Conservation (phyloP, 1,140 invertebrate species). For the Gryon sp. region DNA sequence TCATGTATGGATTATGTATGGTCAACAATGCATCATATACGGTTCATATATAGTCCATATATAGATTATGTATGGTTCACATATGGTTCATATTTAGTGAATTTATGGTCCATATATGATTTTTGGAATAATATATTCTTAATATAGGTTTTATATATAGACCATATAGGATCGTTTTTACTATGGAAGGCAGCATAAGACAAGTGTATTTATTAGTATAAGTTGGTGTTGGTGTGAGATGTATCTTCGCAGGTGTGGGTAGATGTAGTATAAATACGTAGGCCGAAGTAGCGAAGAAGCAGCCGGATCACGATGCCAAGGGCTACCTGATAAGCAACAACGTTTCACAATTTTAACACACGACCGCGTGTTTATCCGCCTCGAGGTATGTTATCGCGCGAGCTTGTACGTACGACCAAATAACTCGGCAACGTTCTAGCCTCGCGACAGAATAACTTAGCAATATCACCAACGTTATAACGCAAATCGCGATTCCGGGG, state of each 20-base stretch:
- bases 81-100: too few relatives aligned
- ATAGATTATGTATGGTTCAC: too few relatives aligned
- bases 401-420: conserved; percentile 44
- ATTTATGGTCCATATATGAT: too few relatives aligned
- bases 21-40: too few relatives aligned
- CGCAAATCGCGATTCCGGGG: conserved; percentile 39
- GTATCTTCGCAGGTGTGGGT: conserved; percentile 56
- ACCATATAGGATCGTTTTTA: too few relatives aligned
- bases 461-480: conserved; percentile 42
- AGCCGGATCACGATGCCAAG: conserved; percentile 32
- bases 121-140: too few relatives aligned
- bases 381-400: conserved; percentile 45
- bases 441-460: conserved; percentile 36
- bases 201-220: conserved; percentile 67
- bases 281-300: conserved; percentile 15
- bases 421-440: conserved; percentile 23
- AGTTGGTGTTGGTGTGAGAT: conserved; percentile 51
- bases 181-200: too few relatives aligned
- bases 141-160: too few relatives aligned
- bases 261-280: conserved; percentile 36
- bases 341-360: conserved; percentile 51
- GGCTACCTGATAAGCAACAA: conserved; percentile 62
- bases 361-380: conserved; percentile 49
- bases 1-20: too few relatives aligned
- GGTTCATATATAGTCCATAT: too few relatives aligned